Conservation (phyloP, 2,888 invertebrate species). For the Apotomis capreana region DNA sequence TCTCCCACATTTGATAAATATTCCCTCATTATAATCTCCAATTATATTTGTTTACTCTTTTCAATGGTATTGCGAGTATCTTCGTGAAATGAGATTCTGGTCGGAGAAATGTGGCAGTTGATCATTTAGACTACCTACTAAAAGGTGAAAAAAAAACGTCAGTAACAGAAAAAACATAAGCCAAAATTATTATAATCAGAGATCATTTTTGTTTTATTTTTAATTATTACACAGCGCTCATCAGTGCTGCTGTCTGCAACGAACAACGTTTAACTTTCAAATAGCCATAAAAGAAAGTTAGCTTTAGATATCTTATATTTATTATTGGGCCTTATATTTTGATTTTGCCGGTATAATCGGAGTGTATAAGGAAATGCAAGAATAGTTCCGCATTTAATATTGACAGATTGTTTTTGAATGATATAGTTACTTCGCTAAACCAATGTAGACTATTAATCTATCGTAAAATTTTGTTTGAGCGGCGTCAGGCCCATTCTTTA, state of each 20-base stretch:
- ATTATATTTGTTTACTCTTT: too few relatives aligned
- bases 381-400: slow-evolving; percentile 6
- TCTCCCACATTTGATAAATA: neutral
- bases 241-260: too few relatives aligned
- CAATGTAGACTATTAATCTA: neutral
- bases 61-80: neutral
- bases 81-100: neutral
- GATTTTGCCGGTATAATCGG: neutral
- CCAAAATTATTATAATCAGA: too few relatives aligned
- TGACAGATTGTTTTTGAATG: neutral
- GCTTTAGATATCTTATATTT: too few relatives aligned
- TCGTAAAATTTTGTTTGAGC: neutral
- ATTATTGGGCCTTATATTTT: too few relatives aligned
- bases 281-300: too few relatives aligned
- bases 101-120: neutral
- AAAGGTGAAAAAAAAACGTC: too few relatives aligned
- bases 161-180: too few relatives aligned
- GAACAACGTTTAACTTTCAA: too few relatives aligned
- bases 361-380: neutral
- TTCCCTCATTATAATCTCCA: too few relatives aligned
- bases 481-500: neutral
- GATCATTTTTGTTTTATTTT: too few relatives aligned
- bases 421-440: neutral
- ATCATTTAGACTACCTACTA: neutral
- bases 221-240: too few relatives aligned